A percentile compares a stretch with the other conserved stretches of the same genome.
Evolutionary conservation across 1,140 invertebrate species (phyloP).

Genomic region (Spodoptera litura): DNA sequence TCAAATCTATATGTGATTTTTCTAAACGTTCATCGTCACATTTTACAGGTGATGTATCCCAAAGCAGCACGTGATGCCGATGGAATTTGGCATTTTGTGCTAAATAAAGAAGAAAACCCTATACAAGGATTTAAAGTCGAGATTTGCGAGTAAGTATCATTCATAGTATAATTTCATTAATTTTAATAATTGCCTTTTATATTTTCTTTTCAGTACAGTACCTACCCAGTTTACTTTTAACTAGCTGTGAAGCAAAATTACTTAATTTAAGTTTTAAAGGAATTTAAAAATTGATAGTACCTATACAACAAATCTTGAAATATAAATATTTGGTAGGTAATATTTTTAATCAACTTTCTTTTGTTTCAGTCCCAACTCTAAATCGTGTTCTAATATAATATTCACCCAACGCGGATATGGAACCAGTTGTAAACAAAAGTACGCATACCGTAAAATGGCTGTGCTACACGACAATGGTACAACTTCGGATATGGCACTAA

Average conservation of each 20-base stretch:
- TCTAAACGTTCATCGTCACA: background rate
- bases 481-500: slow-evolving; percentile 84
- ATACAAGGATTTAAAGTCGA: slow-evolving; percentile 70
- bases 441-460: slow-evolving; percentile 86
- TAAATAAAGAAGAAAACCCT: slow-evolving; percentile 63
- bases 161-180: background rate
- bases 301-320: no score
- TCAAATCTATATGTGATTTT: no score
- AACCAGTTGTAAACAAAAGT: slow-evolving; percentile 88
- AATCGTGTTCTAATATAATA: slow-evolving; percentile 73
- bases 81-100: slow-evolving; percentile 65
- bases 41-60: slow-evolving; percentile 59
- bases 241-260: no score
- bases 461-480: slow-evolving; percentile 75
- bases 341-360: background rate
- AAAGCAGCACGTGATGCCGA: slow-evolving; percentile 62
- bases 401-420: slow-evolving; percentile 83
- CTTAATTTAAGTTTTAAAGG: no score
- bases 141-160: slow-evolving; percentile 69
- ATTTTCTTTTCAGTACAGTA: no score
- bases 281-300: no score
- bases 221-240: no score
- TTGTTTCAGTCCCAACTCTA: slow-evolving; percentile 70
- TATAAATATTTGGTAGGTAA: background rate
- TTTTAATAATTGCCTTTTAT: slow-evolving; percentile 7